Conservation (phyloP, 2,113 vertebrate genomes). For the Macaca fascicularis region T2T-MFA8v1.1 NC_088380.1:78837001-78837500, state of each 20-base stretch:
- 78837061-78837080: not conserved
- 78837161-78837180: not conserved
- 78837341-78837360: not conserved
- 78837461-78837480: not conserved
- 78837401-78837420: not conserved
- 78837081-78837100: not conserved
- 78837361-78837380: not conserved
- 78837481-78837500: not conserved
- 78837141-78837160: not conserved
- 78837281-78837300: not conserved
- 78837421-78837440: not conserved
- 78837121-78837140: not conserved
- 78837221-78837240: not conserved
- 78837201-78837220: not conserved
- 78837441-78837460: not conserved
- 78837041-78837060: not conserved
- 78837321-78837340: not conserved
- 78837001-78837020: not conserved
- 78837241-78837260: not conserved
- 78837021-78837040: not conserved
- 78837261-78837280: not conserved
- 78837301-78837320: conserved; percentile 4
- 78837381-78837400: not conserved
- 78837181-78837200: not conserved
- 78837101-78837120: not conserved